Evolutionary conservation across 2,888 invertebrate species (phyloP), one percentile per base, ranked within the genome.

Genomic region (Neoitamus cyanurus): DNA sequence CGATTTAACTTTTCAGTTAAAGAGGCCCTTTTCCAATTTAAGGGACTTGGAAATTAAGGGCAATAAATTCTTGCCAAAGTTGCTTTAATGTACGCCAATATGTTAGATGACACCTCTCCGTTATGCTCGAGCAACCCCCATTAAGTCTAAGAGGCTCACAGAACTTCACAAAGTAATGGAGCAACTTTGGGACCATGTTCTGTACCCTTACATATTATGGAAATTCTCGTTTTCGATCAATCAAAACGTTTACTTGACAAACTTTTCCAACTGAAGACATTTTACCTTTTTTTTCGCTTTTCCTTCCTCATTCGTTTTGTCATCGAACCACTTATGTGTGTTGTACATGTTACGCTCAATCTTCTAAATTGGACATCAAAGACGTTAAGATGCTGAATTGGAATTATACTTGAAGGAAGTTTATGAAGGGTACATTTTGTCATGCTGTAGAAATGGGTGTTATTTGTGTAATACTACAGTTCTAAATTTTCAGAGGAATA

Each of bases 31-130:
- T 73, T 73, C 31, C 73, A 31, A 20, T 34, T 73, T 31, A 30
- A 31, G 11, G 31, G 70, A 70, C 7, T n/a, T 31, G 70, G 11
- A 73, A 13, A 73, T 73, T 73, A 31, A 36, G 73, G 73, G 5
- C 36, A 13, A 73, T 73, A 36, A 36, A 36, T 73, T 73, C 36
- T 31, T 3, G 6, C 31, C 31, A 30, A 69, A 34, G 36, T 73
- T 58, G 20, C 73, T 73, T 73, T 73, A 15, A 34, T 73, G 11
- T 36, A 34, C 31, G 36, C n/a, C 73, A 73, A 73, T 73, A 73
- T 73, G 15, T 73, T 31, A 73, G 73, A 36, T 73, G 73, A 34
- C 34, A 73, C 73, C 31, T 37, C 9, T 9, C 7, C 73, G 34
- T 58, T 58, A 58, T 58, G 15, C 58, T 58, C 20, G 25, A 20